Conservation (phyloP, 2,888 invertebrate genomes). For the Acanthosepion lycidas region DNA sequence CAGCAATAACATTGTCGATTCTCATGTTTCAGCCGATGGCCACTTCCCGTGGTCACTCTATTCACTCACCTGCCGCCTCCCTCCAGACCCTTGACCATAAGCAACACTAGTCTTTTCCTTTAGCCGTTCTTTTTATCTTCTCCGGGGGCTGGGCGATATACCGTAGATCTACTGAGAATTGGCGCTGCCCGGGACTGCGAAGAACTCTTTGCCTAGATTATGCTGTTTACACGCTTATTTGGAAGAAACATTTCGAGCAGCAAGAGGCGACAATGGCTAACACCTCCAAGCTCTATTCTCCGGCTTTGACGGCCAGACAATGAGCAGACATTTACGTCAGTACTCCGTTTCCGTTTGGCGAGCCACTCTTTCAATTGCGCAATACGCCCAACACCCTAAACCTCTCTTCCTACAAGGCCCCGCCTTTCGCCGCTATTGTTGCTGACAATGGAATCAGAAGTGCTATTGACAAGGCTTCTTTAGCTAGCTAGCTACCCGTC, state of each 20-base stretch:
- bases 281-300: background rate
- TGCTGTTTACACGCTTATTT: no score
- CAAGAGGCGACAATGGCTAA: background rate
- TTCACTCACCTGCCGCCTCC: background rate
- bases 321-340: background rate
- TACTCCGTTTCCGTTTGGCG: background rate
- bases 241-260: no score
- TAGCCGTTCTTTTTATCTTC: background rate
- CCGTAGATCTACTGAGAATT: background rate
- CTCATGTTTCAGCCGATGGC: background rate
- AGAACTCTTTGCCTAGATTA: no score
- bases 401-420: background rate
- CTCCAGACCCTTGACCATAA: background rate
- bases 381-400: no score
- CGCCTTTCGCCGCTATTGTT: background rate
- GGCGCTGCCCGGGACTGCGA: background rate
- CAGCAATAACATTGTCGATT: background rate
- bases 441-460: slow-evolving; percentile 2
- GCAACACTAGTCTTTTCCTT: no score
- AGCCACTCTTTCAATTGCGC: background rate
- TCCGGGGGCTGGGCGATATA: background rate
- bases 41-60: background rate
- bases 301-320: background rate
- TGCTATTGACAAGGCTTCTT: background rate
- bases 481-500: background rate